These are phyloP conservation scores for Drosophila incognita DNA, from an alignment of 2,888 invertebrate genomes.

Conservation along the genomic window DNA sequence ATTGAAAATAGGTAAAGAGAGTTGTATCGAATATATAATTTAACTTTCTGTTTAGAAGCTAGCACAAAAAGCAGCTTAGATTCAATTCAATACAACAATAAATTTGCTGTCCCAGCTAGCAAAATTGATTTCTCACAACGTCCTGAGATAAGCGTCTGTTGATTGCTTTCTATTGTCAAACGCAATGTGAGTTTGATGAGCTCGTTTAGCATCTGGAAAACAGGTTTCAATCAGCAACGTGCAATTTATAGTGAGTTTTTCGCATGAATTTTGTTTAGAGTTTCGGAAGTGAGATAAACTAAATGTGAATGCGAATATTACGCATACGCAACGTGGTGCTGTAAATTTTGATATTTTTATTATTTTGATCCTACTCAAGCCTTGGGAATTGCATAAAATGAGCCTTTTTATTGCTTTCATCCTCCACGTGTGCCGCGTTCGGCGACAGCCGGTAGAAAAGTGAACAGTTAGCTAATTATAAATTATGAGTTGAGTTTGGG, in stretches of 20 bases:
- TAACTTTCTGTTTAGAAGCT: background rate
- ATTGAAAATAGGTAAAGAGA: background rate
- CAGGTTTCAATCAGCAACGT: conserved; percentile 20
- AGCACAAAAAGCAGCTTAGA: background rate
- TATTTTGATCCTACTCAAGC: conserved; percentile 5
- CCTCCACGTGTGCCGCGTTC: conserved; percentile 6
- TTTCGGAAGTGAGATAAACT: background rate
- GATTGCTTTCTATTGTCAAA: conserved; percentile 17
- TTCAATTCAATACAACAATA: background rate
- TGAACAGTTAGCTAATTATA: conserved; percentile 65
- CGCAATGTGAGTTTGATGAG: background rate
- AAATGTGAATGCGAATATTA: conserved; percentile 26
- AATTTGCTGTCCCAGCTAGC: background rate
- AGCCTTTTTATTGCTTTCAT: conserved; percentile 14
- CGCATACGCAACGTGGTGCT: conserved; percentile 44
- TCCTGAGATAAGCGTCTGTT: background rate
- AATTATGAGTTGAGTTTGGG: conserved; percentile 49
- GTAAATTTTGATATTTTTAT: background rate
- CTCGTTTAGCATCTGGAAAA: conserved; percentile 13
- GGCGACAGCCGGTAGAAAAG: conserved; percentile 41
- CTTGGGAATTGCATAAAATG: conserved; percentile 32
- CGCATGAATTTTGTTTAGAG: conserved; percentile 3
- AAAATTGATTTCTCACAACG: background rate
- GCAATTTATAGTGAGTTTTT: conserved; percentile 33
- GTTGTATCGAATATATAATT: background rate